Evolutionary conservation across 2,113 vertebrate genomes (phyloP).

Genomic region (Ciconia boyciana): DNA sequence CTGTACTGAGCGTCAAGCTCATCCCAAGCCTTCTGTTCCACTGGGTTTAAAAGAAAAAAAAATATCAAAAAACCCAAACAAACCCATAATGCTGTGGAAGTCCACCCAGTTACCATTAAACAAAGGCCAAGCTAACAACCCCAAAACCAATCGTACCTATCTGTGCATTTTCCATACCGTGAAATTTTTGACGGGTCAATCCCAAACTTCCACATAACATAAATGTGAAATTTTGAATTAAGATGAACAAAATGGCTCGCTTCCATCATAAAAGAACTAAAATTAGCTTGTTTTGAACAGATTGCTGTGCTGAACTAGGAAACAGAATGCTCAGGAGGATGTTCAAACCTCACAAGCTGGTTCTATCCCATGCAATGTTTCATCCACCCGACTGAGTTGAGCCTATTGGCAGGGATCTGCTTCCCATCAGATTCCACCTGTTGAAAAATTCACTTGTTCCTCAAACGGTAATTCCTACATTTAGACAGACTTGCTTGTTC

Average conservation of each 20-base stretch:
- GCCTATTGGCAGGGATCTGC: not conserved
- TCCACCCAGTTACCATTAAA: not conserved
- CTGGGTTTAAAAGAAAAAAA: not conserved
- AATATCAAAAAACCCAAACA: not conserved
- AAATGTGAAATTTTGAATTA: not conserved
- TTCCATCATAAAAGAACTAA: not conserved
- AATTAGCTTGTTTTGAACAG: slow-evolving; percentile 9
- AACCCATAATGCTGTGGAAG: no score
- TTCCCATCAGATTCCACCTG: not conserved
- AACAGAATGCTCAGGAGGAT: not conserved
- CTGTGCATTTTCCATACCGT: fast-evolving
- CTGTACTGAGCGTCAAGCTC: not conserved
- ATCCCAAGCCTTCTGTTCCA: not conserved
- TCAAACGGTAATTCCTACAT: not conserved
- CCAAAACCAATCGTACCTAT: not conserved
- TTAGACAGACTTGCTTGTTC: not conserved
- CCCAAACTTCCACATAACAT: not conserved
- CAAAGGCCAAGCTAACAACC: not conserved
- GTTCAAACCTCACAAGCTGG: not conserved
- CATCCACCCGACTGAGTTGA: not conserved
- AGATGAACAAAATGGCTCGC: not conserved
- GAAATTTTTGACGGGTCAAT: not conserved
- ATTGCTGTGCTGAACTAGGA: not conserved
- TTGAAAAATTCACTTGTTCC: not conserved
- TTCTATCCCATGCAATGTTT: not conserved